Evolutionary conservation across 2,113 vertebrate species (phyloP), one percentile per base, ranked within the genome.

Genomic region (Nothocercus nigrocapillus): DNA sequence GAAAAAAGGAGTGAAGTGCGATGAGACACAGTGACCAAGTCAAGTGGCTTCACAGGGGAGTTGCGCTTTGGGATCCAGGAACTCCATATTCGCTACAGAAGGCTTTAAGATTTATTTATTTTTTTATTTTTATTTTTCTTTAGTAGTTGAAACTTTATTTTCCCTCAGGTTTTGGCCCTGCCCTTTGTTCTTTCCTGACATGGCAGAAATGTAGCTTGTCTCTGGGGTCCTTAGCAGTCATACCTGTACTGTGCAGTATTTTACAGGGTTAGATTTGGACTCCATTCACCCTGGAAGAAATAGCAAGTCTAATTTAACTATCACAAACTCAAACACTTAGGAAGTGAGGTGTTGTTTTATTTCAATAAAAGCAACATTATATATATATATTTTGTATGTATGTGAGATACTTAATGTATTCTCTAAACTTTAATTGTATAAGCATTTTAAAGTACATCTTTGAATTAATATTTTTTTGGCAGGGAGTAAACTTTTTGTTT

Each of bases 1-100:
- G 92, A 69, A 77, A 53, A 68, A 51, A 93, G 75, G 77, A 96
- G 91, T 92, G 96, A 97, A 96, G 97, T 97, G 97, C 97, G 93
- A 94, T 97, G 94, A 97, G 94, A 92, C 92, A 53, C 19, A 58
- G 42, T 91, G 3, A 32, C 82, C 88, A 82, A 95, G 83, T 86
- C 89, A 88, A 45, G 51, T 70, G 85, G 7, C 95, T 93, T 90
- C 90, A 70, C 62, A 72, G 84, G 93, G 88, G 89, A 94, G 70
- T 90, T 95, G 76, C 81, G 93, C 76, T 93, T 96, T 47, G 61
- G 88, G 90, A 86, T 82, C 67, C 44, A 91, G 79, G 62, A 94
- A 79, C 14, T 83, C 21, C 44, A 36, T 44, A 40, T 51, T 70
- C 5, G 5, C 64, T 47, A 17, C 5, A 30, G 68, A 88, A 92